Evolutionary conservation across 92 coral and sea anemone species (phyloP), one percentile per base, ranked within the genome.

Genomic region (Porites rus): DNA sequence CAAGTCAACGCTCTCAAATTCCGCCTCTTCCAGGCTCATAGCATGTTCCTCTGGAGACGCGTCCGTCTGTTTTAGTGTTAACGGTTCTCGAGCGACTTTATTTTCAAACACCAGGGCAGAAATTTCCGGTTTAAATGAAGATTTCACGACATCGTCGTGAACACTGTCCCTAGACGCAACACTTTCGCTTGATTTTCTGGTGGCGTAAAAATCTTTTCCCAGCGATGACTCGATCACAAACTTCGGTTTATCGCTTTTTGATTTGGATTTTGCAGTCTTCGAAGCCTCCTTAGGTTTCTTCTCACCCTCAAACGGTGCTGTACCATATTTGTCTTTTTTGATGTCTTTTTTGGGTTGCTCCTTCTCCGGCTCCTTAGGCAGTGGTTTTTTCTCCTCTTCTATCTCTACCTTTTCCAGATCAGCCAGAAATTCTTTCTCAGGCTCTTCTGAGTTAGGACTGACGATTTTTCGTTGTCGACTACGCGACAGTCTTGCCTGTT

Each of bases 171-270:
- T 87, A 3, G 93, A 89, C 31, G 87, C 85, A 1, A 91, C 79
- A 51, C 79, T 84, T 64, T 87, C 91, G 67, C 65, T 74, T 60
- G 92, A 69, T 58, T 88, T 86, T 61, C 92, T 89, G 5, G 94
- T 80, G 69, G 89, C 86, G 74, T 95, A 95, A 74, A 95, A 95
- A 77, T 95, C 98, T 63, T 92, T 92, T 8, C 98, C 94, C 19
- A 95, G 83, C 19, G 98, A 95, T 4, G 98, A 95, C 73, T 95
- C 96, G 56, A 95, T 93, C 50, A 95, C 93, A 58, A 95, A 95
- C 81, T 94, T 94, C 16, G 98, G 95, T 75, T 94, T 94, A 66
- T 94, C 98, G 56, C 78, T 90, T 68, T 94, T 94, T 1, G 93
- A 81, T 19, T 93, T 93, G 43, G 83, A 72, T 84, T 91, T 95